Base-by-base conservation (phyloP, 2,888 invertebrate species). In the Tethea ocularis region DNA sequence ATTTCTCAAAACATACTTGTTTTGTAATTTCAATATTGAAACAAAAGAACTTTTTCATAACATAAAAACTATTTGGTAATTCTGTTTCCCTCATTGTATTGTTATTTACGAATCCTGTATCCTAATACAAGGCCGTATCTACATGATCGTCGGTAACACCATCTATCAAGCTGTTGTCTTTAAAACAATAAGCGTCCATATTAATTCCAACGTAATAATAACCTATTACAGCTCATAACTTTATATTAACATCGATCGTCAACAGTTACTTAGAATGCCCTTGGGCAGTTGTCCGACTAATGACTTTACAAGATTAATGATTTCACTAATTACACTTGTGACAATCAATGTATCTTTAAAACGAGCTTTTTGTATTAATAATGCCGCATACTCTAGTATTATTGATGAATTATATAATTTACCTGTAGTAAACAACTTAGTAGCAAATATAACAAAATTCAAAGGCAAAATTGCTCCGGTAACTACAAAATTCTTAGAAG, bases 261-360 rank as follows among this genome's bases (percentile, higher is more conserved):
- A 87, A 86, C 88, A 84, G 87, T 83, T 86, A 87, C 84, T 89
- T 88, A 88, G 82, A 82, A 78, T 86, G 88, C 87, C 91, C 91
- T 90, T 89, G 91, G 86, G 86, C 87, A 80, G 77, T 78, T 76
- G 83, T 78, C 80, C 74, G 75, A 73, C 86, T 91, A 91, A 91
- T 89, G 89, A 84, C 85, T 81, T 62, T 63, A 63, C 66, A 88
- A 87, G 92, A 92, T 92, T 91, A 86, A 92, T 91, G 91, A 85
- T 86, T 86, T 83, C 64, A 87, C 88, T 91, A 91, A 92, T 92
- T 91, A 91, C 77, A 82, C 77, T 78, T 79, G 88, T 82, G 91
- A 92, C 91, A 91, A 90, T 88, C 85, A 83, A 83, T 85, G 83
- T 82, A 79, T 76, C 83, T 87, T 79, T 78, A 78, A 84, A 82